Base-by-base conservation (phyloP, 2,797 vertebrate genomes). In the Coregonus ussuriensis region DNA sequence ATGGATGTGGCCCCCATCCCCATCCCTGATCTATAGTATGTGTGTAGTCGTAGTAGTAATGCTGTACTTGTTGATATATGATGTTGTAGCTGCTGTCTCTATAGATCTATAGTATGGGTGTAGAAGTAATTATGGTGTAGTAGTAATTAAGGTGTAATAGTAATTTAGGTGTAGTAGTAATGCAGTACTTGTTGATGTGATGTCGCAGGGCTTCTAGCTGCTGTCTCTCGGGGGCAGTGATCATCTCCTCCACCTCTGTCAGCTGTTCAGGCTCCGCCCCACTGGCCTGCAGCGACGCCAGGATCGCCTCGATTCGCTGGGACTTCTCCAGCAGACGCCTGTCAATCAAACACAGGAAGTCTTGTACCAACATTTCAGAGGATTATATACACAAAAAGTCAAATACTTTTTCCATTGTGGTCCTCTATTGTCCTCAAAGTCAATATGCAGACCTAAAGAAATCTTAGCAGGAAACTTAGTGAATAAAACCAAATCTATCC, bases 231-330 rank as follows among this genome's bases (percentile, higher is more conserved):
- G 97, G 92, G 29, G 94, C 95, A 0, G 96, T 97, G 93, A 99
- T 97, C 97, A 99, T 98, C 88, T 99, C 97, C 91, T 98, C 97
- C 5, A 99, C 96, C 89, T 99, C 97, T 0, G 95, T 95, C 35
- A 98, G 94, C 88, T 99, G 97, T 0, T 93, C 89, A 0, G 93
- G 89, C 85, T 98, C 97, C 0, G 97, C 97, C 0, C 96, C 97
- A 0, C 95, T 97, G 77, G 95, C 95, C 91, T 99, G 97, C 93
- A 98, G 93, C 1, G 97, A 99, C 0, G 96, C 96, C 53, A 98
- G 82, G 87, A 99, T 98, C 79, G 97, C 97, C 78, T 98, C 97
- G 0, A 99, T 96, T 77, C 97, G 91, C 93, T 98, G 97, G 0
- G 97, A 97, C 86, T 98, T 99, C 89, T 99, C 97, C 84, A 98